These are phyloP conservation scores for Erythrolamprus reginae DNA, from an alignment of 2,113 vertebrate species.

Conservation along the genomic window DNA sequence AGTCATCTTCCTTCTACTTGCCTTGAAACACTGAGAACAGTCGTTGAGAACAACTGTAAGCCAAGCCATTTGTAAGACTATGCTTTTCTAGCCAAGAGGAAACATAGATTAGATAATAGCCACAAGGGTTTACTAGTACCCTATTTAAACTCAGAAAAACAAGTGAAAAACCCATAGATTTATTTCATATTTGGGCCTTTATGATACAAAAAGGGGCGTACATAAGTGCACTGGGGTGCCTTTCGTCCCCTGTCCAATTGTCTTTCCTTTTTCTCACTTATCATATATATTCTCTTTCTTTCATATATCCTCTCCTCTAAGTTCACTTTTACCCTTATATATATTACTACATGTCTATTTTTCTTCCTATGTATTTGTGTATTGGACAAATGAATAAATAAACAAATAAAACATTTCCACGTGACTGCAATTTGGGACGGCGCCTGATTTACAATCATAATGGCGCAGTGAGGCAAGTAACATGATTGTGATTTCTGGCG, in stretches of 20 bases:
- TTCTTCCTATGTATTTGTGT: too few relatives aligned
- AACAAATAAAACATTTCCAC: neutral
- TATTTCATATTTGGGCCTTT: neutral
- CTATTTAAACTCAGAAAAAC: neutral
- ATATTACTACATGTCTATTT: too few relatives aligned
- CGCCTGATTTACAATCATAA: neutral
- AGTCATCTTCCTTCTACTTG: neutral
- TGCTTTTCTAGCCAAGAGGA: neutral
- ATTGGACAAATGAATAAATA: too few relatives aligned
- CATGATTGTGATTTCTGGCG: neutral
- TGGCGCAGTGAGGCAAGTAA: neutral
- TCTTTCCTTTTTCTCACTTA: too few relatives aligned
- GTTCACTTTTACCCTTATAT: too few relatives aligned
- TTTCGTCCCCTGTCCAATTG: too few relatives aligned
- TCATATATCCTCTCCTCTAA: too few relatives aligned
- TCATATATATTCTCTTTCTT: too few relatives aligned
- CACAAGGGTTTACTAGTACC: neutral
- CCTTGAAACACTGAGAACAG: neutral
- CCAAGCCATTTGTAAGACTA: neutral
- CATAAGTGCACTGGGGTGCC: too few relatives aligned
- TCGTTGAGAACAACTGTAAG: neutral
- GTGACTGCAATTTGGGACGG: neutral
- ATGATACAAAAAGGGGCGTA: too few relatives aligned
- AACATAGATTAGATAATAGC: neutral
- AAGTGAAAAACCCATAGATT: neutral